These are phyloP conservation scores for Ruditapes philippinarum DNA, from an alignment of 1,140 invertebrate genomes.

Conservation along the genomic window DNA sequence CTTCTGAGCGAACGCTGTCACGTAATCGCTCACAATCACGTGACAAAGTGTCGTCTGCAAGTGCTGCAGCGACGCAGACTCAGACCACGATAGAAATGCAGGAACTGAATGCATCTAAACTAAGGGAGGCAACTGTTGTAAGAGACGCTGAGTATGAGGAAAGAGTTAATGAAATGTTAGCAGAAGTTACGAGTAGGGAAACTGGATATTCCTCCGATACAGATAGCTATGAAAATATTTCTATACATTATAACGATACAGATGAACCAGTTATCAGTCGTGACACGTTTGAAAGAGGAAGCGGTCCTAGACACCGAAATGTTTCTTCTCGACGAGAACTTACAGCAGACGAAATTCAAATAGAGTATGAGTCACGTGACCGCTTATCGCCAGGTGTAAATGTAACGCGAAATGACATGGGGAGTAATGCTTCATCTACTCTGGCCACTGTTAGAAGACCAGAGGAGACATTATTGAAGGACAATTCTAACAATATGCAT, in stretches of 20 bases:
- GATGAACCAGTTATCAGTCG: not conserved
- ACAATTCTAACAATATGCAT: not conserved
- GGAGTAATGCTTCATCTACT: not conserved
- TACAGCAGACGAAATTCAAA: slow-evolving; percentile 40
- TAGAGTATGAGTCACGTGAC: slow-evolving; percentile 7
- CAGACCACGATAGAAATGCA: not conserved
- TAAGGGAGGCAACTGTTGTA: not conserved
- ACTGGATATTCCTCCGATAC: slow-evolving; percentile 48
- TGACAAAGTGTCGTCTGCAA: not conserved
- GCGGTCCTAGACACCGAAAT: not conserved
- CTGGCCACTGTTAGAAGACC: not conserved
- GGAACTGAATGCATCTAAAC: not conserved
- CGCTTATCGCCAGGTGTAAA: not conserved
- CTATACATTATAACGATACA: not conserved
- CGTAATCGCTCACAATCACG: not conserved
- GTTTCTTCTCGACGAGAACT: not conserved
- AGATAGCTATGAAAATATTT: slow-evolving; percentile 50
- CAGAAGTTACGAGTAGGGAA: slow-evolving; percentile 46
- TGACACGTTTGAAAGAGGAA: not conserved
- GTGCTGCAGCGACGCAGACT: not conserved
- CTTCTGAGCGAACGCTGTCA: not conserved
- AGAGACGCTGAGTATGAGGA: not conserved
- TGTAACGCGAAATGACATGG: not conserved
- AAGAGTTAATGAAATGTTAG: slow-evolving; percentile 37
- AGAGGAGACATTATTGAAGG: not conserved